Conservation (phyloP, 1,140 invertebrate genomes). For the Drosophila trapezifrons region DNA sequence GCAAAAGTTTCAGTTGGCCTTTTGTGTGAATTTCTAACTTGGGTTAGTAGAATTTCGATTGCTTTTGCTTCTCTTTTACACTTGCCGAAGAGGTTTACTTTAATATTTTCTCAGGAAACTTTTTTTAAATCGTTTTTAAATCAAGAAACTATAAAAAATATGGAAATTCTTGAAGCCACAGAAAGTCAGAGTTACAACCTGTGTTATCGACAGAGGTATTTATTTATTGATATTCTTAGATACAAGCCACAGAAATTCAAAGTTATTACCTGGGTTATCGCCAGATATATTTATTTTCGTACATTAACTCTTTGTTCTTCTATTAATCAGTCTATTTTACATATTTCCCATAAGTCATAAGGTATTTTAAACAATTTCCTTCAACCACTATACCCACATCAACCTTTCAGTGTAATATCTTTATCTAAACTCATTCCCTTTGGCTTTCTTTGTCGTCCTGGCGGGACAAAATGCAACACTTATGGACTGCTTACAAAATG, state of each 20-base stretch:
- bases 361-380: background rate
- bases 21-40: conserved; percentile 53
- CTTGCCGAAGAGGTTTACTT: background rate
- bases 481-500: conserved; percentile 63
- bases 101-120: too few species aligned
- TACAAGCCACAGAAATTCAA: background rate
- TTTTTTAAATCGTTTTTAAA: too few species aligned
- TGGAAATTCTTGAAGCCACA: too few species aligned
- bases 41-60: background rate
- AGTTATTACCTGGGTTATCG: background rate
- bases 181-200: too few species aligned
- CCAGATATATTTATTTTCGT: background rate
- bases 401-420: background rate
- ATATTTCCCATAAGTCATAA: background rate
- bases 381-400: background rate
- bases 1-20: conserved; percentile 50
- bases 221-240: too few species aligned
- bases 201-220: too few species aligned
- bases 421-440: conserved; percentile 16
- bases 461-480: conserved; percentile 63
- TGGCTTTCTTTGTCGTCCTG: conserved; percentile 20
- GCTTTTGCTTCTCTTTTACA: conserved; percentile 14
- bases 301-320: background rate
- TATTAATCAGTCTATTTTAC: background rate
- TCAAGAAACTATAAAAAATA: background rate